Percentiles rank a stretch among this genome's conserved stretches.
These are phyloP conservation scores for Hypanus sabinus DNA, from an alignment of 2,113 vertebrate genomes.

Conservation along the genomic window DNA sequence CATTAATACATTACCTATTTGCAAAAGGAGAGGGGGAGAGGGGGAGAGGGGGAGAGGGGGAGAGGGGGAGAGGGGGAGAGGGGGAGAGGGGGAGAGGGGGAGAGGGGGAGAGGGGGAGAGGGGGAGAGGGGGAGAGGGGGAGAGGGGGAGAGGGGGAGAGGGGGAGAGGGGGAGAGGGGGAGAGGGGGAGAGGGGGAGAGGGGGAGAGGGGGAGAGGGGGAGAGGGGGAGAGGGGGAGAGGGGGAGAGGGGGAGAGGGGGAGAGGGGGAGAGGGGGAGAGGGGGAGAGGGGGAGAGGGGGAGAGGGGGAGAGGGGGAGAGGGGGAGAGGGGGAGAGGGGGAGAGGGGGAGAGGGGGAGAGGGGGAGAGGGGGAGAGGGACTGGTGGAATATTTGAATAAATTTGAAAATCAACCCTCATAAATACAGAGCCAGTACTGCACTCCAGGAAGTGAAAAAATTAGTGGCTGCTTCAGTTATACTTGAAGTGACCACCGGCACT, in stretches of 20 bases:
- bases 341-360: not conserved
- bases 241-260: not conserved
- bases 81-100: not conserved
- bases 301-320: not conserved
- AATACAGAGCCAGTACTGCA: not conserved
- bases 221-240: not conserved
- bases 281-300: too few relatives aligned
- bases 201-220: too few relatives aligned
- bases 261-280: not conserved
- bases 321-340: not conserved
- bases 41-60: not conserved
- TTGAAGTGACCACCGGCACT: not conserved
- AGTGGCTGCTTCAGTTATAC: not conserved
- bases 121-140: too few relatives aligned
- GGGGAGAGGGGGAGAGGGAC: not conserved
- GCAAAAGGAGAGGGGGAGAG: not conserved
- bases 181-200: not conserved
- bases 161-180: not conserved
- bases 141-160: not conserved
- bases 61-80: not conserved
- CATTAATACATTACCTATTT: not conserved
- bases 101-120: not conserved
- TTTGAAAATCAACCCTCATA: not conserved
- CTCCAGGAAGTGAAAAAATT: not conserved
- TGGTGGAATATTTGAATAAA: not conserved